A percentile compares a stretch with the other conserved stretches of the same genome.
Conservation (phyloP, 2,113 vertebrate genomes). For the Sarotherodon lohbergeri region DNA sequence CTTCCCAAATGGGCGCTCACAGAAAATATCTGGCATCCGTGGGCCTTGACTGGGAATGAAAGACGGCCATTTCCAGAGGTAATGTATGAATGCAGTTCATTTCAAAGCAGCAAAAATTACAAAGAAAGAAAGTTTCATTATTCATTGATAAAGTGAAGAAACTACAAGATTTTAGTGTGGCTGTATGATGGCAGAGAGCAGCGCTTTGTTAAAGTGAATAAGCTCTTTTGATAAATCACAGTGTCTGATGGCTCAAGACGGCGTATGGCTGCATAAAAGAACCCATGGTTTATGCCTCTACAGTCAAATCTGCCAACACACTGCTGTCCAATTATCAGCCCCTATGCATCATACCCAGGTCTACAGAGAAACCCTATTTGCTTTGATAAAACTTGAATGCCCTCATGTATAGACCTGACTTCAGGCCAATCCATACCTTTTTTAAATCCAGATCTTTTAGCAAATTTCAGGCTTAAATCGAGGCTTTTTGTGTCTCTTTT, state of each 20-base stretch:
- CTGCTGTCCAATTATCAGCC: not conserved
- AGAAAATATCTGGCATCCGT: constrained; percentile 25
- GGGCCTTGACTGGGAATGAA: constrained; percentile 48
- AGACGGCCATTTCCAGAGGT: constrained; percentile 13
- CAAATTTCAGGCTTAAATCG: not conserved
- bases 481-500: not conserved
- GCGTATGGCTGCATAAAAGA: not conserved
- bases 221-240: not conserved
- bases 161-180: not conserved
- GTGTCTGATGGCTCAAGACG: not conserved
- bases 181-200: not conserved
- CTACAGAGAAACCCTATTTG: not conserved
- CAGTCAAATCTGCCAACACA: not conserved
- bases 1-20: constrained; percentile 53
- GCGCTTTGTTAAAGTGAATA: not conserved
- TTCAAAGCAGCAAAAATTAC: constrained; percentile 11
- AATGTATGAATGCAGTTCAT: constrained; percentile 30
- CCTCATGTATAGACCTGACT: not conserved
- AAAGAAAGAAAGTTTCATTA: constrained; percentile 2
- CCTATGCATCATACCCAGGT: not conserved
- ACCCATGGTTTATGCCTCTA: not conserved
- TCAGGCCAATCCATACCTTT: not conserved
- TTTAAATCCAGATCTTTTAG: not conserved
- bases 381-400: not conserved
- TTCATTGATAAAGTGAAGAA: not conserved